Base-by-base conservation (phyloP, 1,140 invertebrate genomes). In the Gryon sp. region DNA sequence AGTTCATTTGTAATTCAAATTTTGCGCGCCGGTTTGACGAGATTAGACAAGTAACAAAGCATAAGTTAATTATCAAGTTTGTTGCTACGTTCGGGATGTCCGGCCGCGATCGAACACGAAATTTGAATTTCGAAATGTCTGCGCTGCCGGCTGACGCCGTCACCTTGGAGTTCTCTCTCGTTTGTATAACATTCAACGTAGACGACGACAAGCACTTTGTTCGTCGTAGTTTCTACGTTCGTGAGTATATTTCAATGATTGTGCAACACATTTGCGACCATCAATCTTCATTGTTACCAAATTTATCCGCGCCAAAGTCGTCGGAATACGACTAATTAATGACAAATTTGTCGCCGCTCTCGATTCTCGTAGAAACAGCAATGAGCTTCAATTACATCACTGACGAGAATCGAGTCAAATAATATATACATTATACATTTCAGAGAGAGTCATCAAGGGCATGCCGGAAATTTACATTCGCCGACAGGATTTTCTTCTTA, bases 1-100 rank as follows among this genome's bases (percentile, higher is more conserved):
- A 7, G 11, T n/a, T n/a, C 18, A 70, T 70, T 62, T 70, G 66
- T 9, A 70, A 38, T 53, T 36, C 66, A 70, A 70, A 70, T 70
- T 48, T 16, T n/a, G n/a, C 34, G 52, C 43, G 26, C 15, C 32
- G 50, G 63, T 57, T 59, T 59, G 52, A 57, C 52, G 43, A 11
- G 52, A 69, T 57, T 69, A 57, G 65, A 59, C 62, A 28, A 45
- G 50, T 46, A 66, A 66, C 48, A 34, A 34, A 24, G 45, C 46
- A 50, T 41, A 63, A 50, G 32, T 63, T 19, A 24, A 40, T 50
- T 50, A 63, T 38, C 32, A 11, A 26, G 34, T 32, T 46, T 46
- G 55, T 62, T 48, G 50, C 36, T 28, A n/a, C n/a, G n/a, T n/a
- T n/a, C n/a, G n/a, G n/a, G n/a, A n/a, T n/a, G 2, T 59, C 41